These are phyloP conservation scores for Camponotus pennsylvanicus DNA, from an alignment of 1,140 invertebrate species.

Conservation along the genomic window DNA sequence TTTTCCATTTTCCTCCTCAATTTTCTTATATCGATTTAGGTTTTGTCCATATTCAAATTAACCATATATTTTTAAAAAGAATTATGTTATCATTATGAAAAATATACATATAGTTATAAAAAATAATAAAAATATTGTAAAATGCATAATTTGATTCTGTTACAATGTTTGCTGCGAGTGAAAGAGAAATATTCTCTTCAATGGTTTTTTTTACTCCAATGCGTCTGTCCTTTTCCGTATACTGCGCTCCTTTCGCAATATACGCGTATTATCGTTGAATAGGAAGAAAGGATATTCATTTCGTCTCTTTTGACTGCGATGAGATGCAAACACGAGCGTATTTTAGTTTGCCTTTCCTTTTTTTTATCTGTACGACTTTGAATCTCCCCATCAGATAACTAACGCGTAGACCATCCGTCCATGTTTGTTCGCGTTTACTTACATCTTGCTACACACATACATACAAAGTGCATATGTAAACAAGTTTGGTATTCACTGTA, in stretches of 20 bases:
- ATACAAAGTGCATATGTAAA: conserved; percentile 20
- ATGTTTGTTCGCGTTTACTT: conserved; percentile 34
- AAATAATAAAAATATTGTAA: not conserved
- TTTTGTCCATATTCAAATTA: not conserved
- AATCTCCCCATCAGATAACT: conserved; percentile 83
- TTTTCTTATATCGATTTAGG: not conserved
- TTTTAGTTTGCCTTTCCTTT: conserved; percentile 70
- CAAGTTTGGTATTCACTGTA: not conserved
- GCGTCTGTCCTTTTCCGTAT: conserved; percentile 5
- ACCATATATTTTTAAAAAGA: not conserved
- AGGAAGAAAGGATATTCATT: conserved; percentile 80
- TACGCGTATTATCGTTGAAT: conserved; percentile 59
- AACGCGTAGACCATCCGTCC: conserved; percentile 65
- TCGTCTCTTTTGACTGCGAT: conserved; percentile 82
- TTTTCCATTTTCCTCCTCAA: no score
- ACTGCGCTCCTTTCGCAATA: conserved; percentile 24
- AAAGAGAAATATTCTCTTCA: not conserved
- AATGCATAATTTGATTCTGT: conserved; percentile 2
- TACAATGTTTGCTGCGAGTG: not conserved
- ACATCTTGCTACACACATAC: not conserved
- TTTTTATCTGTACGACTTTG: conserved; percentile 84
- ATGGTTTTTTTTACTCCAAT: not conserved
- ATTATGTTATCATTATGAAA: not conserved
- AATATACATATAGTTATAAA: not conserved
- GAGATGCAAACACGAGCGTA: conserved; percentile 82